Percentiles rank a stretch among this genome's conserved stretches.
Conservation (phyloP, 1,140 invertebrate species). For the Lethrus apterus region DNA sequence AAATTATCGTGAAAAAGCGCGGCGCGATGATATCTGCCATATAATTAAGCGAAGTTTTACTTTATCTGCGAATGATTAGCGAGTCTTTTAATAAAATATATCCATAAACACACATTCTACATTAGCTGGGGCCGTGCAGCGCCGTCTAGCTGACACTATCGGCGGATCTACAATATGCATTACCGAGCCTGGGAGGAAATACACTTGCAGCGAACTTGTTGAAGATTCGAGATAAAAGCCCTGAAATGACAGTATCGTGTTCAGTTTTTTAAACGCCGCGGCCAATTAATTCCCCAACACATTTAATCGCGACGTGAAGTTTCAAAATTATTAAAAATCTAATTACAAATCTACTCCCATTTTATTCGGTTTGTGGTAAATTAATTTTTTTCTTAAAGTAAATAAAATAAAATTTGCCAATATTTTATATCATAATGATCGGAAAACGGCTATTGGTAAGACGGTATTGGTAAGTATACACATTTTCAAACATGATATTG, state of each 20-base stretch:
- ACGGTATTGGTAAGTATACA: too few species aligned
- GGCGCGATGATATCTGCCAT: constrained; percentile 15
- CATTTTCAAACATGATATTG: too few species aligned
- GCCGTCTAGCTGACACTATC: constrained; percentile 24
- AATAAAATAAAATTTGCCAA: too few species aligned
- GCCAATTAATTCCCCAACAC: constrained; percentile 18
- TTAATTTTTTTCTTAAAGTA: too few species aligned
- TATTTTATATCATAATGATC: too few species aligned
- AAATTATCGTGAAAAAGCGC: constrained; percentile 11
- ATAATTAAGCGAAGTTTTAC: constrained; percentile 22
- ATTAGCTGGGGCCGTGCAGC: constrained; percentile 18
- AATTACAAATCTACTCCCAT: too few species aligned
- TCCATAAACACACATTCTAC: constrained; percentile 25
- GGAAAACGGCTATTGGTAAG: too few species aligned
- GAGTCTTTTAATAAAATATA: constrained; percentile 23
- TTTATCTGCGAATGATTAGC: constrained; percentile 24
- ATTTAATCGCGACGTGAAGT: too few species aligned
- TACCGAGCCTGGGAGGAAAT: constrained; percentile 22
- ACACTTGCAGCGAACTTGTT: constrained; percentile 23
- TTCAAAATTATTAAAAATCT: too few species aligned
- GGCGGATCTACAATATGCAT: constrained; percentile 23
- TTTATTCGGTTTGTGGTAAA: too few species aligned
- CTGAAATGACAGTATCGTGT: constrained; percentile 15
- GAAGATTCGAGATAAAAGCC: constrained; percentile 16
- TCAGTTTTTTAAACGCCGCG: constrained; percentile 11